phyloP scores from a whole-genome alignment of 2,888 invertebrate species.

The Gryllus longicercus region DNA sequence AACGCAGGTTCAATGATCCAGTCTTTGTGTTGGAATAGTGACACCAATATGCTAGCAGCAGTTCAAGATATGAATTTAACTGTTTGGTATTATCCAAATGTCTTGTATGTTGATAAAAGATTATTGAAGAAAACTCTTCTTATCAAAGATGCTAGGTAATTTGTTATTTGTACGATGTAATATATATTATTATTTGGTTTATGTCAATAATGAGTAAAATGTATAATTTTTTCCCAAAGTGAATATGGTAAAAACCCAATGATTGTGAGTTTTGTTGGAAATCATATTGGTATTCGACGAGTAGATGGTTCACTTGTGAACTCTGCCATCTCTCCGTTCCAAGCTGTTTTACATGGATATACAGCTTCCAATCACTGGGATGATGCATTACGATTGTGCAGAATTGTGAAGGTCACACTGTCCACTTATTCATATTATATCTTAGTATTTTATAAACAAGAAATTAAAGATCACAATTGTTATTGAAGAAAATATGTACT shows the following conservation, averaged over 20 bases:
- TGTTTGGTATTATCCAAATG: conserved; percentile 78
- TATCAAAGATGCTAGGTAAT: conserved; percentile 49
- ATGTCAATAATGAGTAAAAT: background rate
- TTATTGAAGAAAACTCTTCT: conserved; percentile 54
- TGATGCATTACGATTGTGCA: conserved; percentile 76
- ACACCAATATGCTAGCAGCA: conserved; percentile 73
- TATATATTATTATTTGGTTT: background rate
- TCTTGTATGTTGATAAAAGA: conserved; percentile 67
- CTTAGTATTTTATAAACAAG: too few species aligned
- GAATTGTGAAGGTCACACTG: conserved; percentile 57
- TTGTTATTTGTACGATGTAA: background rate
- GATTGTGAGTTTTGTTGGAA: conserved; percentile 77
- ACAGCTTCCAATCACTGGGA: conserved; percentile 78
- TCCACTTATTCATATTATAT: too few species aligned
- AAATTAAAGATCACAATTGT: too few species aligned
- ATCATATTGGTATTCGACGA: conserved; percentile 77
- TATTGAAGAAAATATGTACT: too few species aligned
- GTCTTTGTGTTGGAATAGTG: conserved; percentile 67
- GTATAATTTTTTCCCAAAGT: conserved; percentile 47
- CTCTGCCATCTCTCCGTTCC: conserved; percentile 46
- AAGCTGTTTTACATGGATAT: conserved; percentile 59
- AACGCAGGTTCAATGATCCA: conserved; percentile 62
- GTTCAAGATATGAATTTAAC: conserved; percentile 73
- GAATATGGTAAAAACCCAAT: conserved; percentile 85
- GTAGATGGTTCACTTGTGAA: conserved; percentile 85